Percentiles rank a stretch among this genome's conserved stretches.
phyloP scores from a whole-genome alignment of 2,888 invertebrate genomes.

The Dryadula phaetusa region DNA sequence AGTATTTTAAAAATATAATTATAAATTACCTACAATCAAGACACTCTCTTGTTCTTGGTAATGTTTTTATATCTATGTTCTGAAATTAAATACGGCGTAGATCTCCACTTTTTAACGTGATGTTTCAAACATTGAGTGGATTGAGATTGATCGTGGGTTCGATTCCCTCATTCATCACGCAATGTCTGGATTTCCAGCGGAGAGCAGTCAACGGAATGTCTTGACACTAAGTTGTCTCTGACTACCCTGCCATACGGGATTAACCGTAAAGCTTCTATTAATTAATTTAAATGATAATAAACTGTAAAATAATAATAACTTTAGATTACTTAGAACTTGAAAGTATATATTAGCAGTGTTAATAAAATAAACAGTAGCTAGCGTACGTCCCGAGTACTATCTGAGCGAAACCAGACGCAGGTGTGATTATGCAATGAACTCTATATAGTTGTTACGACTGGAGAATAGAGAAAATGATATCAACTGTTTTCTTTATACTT shows the following conservation, averaged over 20 bases:
- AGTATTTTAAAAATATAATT: background rate
- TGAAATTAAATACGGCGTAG: too few relatives aligned
- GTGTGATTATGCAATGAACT: conserved; percentile 40
- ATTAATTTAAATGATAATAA: background rate
- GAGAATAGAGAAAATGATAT: background rate
- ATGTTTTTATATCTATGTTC: too few relatives aligned
- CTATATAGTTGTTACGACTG: conserved; percentile 2
- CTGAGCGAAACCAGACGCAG: conserved; percentile 46
- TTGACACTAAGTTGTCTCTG: too few relatives aligned
- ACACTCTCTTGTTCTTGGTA: too few relatives aligned
- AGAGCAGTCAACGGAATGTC: too few relatives aligned
- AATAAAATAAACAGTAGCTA: conserved; percentile 39
- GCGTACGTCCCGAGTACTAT: conserved; percentile 23
- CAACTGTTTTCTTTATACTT: background rate
- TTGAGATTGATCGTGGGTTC: too few relatives aligned
- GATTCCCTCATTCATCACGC: too few relatives aligned
- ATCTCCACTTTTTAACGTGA: too few relatives aligned
- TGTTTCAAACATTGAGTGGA: too few relatives aligned
- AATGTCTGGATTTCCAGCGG: too few relatives aligned
- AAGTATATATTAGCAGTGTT: conserved; percentile 25
- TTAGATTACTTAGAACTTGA: background rate
- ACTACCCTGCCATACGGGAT: too few relatives aligned
- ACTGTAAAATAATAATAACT: background rate
- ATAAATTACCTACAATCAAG: too few relatives aligned
- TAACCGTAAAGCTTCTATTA: background rate